phyloP scores from a whole-genome alignment of 2,113 vertebrate species.

The Gorsachius goisagi region DNA sequence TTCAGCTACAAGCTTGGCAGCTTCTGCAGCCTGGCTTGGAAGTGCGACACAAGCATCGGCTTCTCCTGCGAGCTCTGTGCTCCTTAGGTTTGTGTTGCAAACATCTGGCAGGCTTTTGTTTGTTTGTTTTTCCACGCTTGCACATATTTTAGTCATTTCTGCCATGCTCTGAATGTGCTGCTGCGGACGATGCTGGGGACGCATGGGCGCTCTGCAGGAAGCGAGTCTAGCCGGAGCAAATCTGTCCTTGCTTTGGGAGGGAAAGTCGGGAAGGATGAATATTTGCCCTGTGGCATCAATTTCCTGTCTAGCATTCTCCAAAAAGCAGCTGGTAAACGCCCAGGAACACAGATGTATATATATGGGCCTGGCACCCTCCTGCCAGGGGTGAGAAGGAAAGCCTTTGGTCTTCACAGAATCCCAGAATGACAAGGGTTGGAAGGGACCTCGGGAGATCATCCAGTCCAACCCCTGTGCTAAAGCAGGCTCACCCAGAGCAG shows the following conservation, averaged over 20 bases:
- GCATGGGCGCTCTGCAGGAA: slow-evolving; percentile 66
- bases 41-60: background rate
- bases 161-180: background rate
- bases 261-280: slow-evolving; percentile 63
- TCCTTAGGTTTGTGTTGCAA: background rate
- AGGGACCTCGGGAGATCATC: no score
- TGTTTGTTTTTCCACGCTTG: background rate
- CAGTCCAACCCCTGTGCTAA: no score
- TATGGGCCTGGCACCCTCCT: slow-evolving; percentile 52
- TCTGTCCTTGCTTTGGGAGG: slow-evolving; percentile 68
- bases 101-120: background rate
- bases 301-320: slow-evolving; percentile 80
- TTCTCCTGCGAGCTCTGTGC: background rate
- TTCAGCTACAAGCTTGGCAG: background rate
- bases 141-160: background rate
- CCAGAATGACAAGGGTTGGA: no score
- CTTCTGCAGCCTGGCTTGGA: background rate
- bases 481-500: no score
- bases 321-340: slow-evolving; percentile 67
- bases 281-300: slow-evolving; percentile 76
- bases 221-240: slow-evolving; percentile 71
- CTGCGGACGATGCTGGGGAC: slow-evolving; percentile 21
- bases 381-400: background rate
- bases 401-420: background rate
- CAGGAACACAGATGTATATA: slow-evolving; percentile 49